Conservation (phyloP, 1,140 invertebrate genomes). For the Drosophila triauraria region DNA sequence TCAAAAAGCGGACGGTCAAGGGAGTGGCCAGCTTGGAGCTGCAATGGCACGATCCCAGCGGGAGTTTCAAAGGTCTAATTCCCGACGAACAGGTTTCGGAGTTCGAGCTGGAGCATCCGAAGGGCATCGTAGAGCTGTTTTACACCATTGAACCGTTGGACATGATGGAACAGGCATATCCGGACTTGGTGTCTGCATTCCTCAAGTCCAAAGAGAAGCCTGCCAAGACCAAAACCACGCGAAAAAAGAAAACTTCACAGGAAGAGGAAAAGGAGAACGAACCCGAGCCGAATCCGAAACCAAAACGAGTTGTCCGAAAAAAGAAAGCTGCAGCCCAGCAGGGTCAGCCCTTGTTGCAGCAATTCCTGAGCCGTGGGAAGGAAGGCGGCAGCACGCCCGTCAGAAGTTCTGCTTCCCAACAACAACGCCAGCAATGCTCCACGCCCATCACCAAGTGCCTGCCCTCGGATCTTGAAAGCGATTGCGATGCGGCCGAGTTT, state of each 20-base stretch:
- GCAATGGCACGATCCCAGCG: conserved; percentile 88
- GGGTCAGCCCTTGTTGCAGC: conserved; percentile 70
- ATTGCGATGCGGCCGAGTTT: conserved; percentile 83
- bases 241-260: conserved; percentile 85
- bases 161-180: conserved; percentile 89
- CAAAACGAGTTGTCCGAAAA: conserved; percentile 34
- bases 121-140: conserved; percentile 86
- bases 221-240: conserved; percentile 58
- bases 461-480: conserved; percentile 70
- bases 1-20: conserved; percentile 86
- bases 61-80: conserved; percentile 87
- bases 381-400: conserved; percentile 27
- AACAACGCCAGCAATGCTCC: conserved; percentile 56
- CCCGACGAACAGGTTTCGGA: conserved; percentile 86
- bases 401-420: conserved; percentile 24
- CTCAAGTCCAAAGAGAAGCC: conserved; percentile 86
- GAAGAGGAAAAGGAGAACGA: conserved; percentile 31
- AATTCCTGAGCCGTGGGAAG: conserved; percentile 74
- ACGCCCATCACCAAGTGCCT: conserved; percentile 68
- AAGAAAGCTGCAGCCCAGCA: conserved; percentile 35
- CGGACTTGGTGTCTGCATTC: conserved; percentile 88
- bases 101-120: conserved; percentile 74
- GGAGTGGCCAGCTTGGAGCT: conserved; percentile 89
- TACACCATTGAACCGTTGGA: conserved; percentile 89
- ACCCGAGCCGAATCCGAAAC: conserved; percentile 19